Evolutionary conservation across 92 coral and sea anemone species (phyloP).

Genomic region (Blastomussa wellsi): DNA sequence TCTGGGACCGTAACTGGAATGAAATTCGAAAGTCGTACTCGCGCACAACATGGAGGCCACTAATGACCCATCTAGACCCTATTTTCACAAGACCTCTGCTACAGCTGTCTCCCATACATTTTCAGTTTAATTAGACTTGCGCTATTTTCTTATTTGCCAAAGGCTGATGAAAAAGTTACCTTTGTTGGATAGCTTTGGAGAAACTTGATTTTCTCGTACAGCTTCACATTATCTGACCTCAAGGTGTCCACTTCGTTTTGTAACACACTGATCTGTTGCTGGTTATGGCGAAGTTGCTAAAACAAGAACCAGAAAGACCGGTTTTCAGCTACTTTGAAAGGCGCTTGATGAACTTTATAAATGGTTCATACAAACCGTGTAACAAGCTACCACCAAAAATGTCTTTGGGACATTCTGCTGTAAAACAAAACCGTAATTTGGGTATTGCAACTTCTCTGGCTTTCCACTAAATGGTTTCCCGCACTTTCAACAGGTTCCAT

Average conservation of each 20-base stretch:
- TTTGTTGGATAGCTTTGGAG: conserved; percentile 93
- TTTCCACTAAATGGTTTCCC: not conserved
- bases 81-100: no score
- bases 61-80: no score
- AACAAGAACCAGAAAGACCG: not conserved
- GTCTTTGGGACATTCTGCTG: not conserved
- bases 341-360: not conserved
- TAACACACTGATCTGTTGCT: conserved; percentile 86
- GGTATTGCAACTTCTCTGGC: not conserved
- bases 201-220: conserved; percentile 95
- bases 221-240: conserved; percentile 93
- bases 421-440: not conserved
- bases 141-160: not conserved
- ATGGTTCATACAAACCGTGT: not conserved
- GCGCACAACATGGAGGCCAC: no score
- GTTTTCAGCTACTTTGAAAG: not conserved
- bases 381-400: not conserved
- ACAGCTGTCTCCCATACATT: no score
- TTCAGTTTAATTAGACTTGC: no score
- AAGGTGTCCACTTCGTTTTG: conserved; percentile 94
- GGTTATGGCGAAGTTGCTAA: conserved; percentile 97
- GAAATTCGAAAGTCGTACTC: no score
- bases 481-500: not conserved
- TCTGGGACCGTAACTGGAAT: no score
- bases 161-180: conserved; percentile 38